A percentile compares a stretch with the other conserved stretches of the same genome.
phyloP scores from a whole-genome alignment of 2,888 invertebrate genomes.

The Serrognathus titanus region DNA sequence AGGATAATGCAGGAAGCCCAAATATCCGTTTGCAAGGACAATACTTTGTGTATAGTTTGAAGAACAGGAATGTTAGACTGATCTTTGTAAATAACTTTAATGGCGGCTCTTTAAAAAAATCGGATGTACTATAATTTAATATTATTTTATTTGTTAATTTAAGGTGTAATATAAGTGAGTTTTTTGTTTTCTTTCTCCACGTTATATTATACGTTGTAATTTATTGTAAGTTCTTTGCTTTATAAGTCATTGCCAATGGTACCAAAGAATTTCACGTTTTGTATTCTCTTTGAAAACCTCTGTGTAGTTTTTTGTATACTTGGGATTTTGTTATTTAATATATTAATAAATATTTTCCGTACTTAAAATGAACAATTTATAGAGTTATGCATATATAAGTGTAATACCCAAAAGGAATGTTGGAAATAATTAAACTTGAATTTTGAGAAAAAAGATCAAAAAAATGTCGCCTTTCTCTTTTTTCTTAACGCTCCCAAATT shows the following conservation, averaged over 20 bases:
- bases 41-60: conserved; percentile 62
- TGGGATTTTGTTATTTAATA: conserved; percentile 1
- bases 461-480: too few species aligned
- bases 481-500: too few species aligned
- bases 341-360: conserved; percentile 1
- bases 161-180: not conserved
- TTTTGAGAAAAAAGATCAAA: too few species aligned
- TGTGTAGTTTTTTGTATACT: not conserved
- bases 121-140: conserved; percentile 18
- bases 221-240: conserved; percentile 3
- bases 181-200: not conserved
- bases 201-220: conserved; percentile 1
- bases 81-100: conserved; percentile 22
- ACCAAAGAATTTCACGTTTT: conserved; percentile 33
- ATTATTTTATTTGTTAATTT: conserved; percentile 12
- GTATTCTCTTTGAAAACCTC: not conserved
- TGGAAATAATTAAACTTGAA: too few species aligned
- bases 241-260: conserved; percentile 38
- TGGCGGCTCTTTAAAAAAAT: conserved; percentile 30
- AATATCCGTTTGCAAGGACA: conserved; percentile 61
- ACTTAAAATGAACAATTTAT: not conserved
- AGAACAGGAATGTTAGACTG: not conserved
- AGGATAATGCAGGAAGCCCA: conserved; percentile 85
- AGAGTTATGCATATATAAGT: too few species aligned
- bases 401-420: too few species aligned